phyloP scores from a whole-genome alignment of 2,797 vertebrate genomes.

The Selene dorsalis region DNA sequence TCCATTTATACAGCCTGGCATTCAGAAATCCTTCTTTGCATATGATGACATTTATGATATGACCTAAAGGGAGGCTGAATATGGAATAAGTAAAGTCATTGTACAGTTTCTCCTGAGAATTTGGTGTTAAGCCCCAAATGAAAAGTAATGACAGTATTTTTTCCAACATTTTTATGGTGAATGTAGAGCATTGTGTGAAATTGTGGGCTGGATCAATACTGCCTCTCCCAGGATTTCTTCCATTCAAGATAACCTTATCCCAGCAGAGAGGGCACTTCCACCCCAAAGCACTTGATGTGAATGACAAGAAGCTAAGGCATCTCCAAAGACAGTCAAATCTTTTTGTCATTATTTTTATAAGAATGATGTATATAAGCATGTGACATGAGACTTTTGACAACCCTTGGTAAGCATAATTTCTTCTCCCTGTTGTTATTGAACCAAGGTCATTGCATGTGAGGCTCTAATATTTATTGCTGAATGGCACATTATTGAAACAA shows the following conservation, averaged over 20 bases:
- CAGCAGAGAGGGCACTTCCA: constrained; percentile 54
- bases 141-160: constrained; percentile 65
- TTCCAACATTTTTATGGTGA: constrained; percentile 68
- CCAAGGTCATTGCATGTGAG: constrained; percentile 12
- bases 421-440: constrained; percentile 9
- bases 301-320: constrained; percentile 62
- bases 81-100: constrained; percentile 66
- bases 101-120: constrained; percentile 57
- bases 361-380: constrained; percentile 47
- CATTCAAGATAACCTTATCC: constrained; percentile 76
- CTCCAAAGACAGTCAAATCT: constrained; percentile 26
- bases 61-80: constrained; percentile 72
- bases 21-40: constrained; percentile 76
- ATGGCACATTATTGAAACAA: neutral
- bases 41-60: constrained; percentile 82
- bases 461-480: neutral
- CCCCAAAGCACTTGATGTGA: constrained; percentile 51
- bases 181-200: constrained; percentile 71
- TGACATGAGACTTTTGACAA: constrained; percentile 25
- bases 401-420: neutral
- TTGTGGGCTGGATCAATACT: constrained; percentile 76
- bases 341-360: constrained; percentile 45
- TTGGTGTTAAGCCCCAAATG: constrained; percentile 66
- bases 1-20: constrained; percentile 62
- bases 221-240: constrained; percentile 70